These are phyloP conservation scores for Leptonema lineaticorne DNA, from an alignment of 1,140 invertebrate species.

Conservation along the genomic window DNA sequence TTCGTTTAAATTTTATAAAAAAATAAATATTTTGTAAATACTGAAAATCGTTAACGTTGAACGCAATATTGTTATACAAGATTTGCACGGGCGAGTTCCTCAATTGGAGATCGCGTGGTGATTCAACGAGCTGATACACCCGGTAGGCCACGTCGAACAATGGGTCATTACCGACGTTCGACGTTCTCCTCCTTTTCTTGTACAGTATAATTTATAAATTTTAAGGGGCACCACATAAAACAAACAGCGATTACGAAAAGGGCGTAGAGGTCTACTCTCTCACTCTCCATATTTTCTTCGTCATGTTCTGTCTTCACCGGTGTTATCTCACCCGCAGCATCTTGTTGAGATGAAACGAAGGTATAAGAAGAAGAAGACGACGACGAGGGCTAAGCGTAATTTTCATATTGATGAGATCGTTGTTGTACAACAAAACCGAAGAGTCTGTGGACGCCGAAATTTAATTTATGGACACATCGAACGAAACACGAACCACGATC, in stretches of 20 bases:
- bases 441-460: neutral
- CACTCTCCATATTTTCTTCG: too few species aligned
- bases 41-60: neutral
- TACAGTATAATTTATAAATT: slow-evolving; percentile 37
- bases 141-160: slow-evolving; percentile 40
- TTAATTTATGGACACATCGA: neutral
- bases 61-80: neutral
- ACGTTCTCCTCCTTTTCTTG: neutral
- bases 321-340: neutral
- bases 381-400: slow-evolving; percentile 4
- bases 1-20: neutral
- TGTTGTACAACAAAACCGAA: neutral
- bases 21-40: neutral
- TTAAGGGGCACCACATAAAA: slow-evolving; percentile 26
- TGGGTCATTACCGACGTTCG: slow-evolving; percentile 36
- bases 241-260: slow-evolving; percentile 26
- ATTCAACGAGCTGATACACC: slow-evolving; percentile 27
- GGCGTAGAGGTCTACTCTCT: slow-evolving; percentile 9
- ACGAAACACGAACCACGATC: neutral
- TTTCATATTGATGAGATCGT: slow-evolving; percentile 22
- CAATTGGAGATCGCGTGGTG: neutral
- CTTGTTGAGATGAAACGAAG: neutral
- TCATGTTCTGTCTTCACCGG: slow-evolving; percentile 1
- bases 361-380: neutral
- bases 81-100: neutral